phyloP scores from a whole-genome alignment of 2,113 vertebrate species.

The Ceuthmochares aereus region DNA sequence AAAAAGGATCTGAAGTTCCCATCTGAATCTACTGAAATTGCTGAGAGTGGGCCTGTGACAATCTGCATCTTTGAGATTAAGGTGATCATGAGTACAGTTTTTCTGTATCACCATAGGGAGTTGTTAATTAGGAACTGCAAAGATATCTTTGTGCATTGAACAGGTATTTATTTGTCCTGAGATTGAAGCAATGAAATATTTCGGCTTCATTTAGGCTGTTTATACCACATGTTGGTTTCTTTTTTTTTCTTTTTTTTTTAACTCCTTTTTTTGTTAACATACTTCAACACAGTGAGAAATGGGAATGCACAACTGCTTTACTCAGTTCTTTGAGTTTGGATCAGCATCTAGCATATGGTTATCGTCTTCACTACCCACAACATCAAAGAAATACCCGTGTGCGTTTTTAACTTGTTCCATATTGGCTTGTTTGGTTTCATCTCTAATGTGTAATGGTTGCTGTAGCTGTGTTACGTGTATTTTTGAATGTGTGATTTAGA shows the following conservation, averaged over 20 bases:
- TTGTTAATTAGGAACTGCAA: rapidly evolving
- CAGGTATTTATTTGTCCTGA: background rate
- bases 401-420: background rate
- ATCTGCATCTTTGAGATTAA: background rate
- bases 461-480: rapidly evolving
- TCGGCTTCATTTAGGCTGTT: background rate
- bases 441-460: background rate
- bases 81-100: background rate
- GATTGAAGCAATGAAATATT: background rate
- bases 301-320: background rate
- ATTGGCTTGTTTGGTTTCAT: rapidly evolving
- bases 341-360: background rate
- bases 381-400: rapidly evolving
- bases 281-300: background rate
- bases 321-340: background rate
- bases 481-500: background rate
- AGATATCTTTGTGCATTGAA: background rate
- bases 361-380: background rate
- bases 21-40: background rate
- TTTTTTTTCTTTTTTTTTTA: background rate
- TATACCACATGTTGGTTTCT: background rate
- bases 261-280: rapidly evolving
- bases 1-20: background rate
- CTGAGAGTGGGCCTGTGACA: background rate
- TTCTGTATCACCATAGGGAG: background rate